Evolutionary conservation across 2,888 invertebrate species (phyloP), one percentile per base, ranked within the genome.

Genomic region (Caenorhabditis macrosperma): DNA sequence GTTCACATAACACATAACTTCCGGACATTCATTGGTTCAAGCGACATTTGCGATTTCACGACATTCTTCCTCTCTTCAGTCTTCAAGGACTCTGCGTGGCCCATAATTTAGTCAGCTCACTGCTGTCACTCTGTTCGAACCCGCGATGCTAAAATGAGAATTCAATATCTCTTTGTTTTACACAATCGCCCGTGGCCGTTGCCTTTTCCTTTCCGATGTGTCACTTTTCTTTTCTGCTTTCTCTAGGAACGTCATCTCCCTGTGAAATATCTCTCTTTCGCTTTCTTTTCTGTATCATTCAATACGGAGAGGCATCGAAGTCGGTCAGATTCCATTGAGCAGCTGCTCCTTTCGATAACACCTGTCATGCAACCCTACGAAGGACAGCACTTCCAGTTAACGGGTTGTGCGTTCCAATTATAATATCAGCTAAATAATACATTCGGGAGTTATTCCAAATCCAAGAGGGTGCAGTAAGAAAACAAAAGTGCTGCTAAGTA

Each of bases 71-170:
- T 61, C 28, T n/a, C 6, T 61, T 38, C 33, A 35, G 15, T 20
- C 52, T 66, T 66, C 55, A 22, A 41, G 26, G n/a, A n/a, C n/a
- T 46, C 30, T 30, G 10, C 41, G 28, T 28, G 54, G 28, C 66
- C 41, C 48, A 68, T 68, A 68, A 48, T 52, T 69, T 59, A 68
- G 59, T 26, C 41, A 48, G 60, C 69, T 44, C 33, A 46, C 20
- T 30, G 26, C 59, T 68, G 68, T 59, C 59, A 68, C 59, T 59
- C 33, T 26, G 30, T 33, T 54, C 54, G 28, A 28, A 10, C 30
- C 17, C 28, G 30, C 20, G 44, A 28, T 26, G 22, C 59, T 41
- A 24, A 57, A 57, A 57, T 57, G 35, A 57, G 38, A 57, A 57
- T 57, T 35, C 35, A 33, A 30, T 54, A 30, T 54, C 44, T 48